These are phyloP conservation scores for Morpho achilles DNA, from an alignment of 2,888 invertebrate genomes.

Conservation along the genomic window DNA sequence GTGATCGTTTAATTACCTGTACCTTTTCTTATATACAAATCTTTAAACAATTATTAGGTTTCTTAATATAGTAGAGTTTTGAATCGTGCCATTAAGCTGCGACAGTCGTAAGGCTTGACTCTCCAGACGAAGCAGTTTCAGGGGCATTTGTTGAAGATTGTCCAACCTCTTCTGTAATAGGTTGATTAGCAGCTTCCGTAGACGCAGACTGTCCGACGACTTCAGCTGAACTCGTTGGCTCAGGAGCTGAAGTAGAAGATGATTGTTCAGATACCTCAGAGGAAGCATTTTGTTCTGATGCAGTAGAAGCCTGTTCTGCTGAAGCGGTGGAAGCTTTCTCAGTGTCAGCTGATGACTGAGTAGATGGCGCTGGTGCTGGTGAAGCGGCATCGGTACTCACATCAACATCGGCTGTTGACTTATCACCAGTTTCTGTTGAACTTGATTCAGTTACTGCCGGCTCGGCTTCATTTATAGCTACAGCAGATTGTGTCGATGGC, in stretches of 20 bases:
- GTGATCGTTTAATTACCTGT: slow-evolving; percentile 8
- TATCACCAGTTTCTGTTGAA: slow-evolving; percentile 18
- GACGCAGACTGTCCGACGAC: slow-evolving; percentile 20
- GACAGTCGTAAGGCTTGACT: slow-evolving; percentile 28
- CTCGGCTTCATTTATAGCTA: slow-evolving; percentile 1
- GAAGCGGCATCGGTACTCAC: slow-evolving; percentile 30
- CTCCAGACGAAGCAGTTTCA: slow-evolving; percentile 19
- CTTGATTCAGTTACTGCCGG: slow-evolving; percentile 22
- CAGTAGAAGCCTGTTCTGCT: slow-evolving; percentile 25
- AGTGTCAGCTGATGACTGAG: slow-evolving; percentile 31
- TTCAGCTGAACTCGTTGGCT: slow-evolving; percentile 22
- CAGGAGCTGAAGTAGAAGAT: slow-evolving; percentile 30
- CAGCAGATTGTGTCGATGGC: background rate
- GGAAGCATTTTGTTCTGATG: slow-evolving; percentile 25
- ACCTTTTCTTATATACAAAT: slow-evolving; percentile 3
- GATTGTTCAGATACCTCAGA: slow-evolving; percentile 33
- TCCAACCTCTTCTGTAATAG: slow-evolving; percentile 22
- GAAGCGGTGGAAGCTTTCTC: slow-evolving; percentile 26
- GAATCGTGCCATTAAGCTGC: slow-evolving; percentile 20
- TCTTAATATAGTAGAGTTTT: slow-evolving; percentile 12
- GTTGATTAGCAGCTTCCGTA: slow-evolving; percentile 21
- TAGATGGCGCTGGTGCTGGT: slow-evolving; percentile 32
- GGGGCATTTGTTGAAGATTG: slow-evolving; percentile 18
- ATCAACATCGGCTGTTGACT: slow-evolving; percentile 16
- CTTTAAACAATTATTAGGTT: slow-evolving; percentile 21